These are phyloP conservation scores for Ceratotherium simum DNA, from an alignment of 2,113 vertebrate genomes.

Conservation along the genomic window DNA sequence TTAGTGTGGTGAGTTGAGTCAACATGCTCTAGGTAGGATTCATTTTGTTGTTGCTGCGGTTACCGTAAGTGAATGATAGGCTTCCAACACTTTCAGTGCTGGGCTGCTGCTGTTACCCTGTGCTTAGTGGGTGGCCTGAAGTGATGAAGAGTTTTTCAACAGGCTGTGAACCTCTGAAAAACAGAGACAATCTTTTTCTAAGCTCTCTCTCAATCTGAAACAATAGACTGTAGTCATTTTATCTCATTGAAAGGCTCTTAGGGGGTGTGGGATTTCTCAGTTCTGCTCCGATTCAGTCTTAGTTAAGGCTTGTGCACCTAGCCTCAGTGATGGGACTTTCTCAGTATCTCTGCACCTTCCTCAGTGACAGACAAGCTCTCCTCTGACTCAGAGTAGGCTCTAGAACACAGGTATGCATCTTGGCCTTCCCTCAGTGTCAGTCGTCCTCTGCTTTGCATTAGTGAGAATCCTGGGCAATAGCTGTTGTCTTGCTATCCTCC, in stretches of 20 bases:
- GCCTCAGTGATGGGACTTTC: neutral
- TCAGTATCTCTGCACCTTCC: neutral
- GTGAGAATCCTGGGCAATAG: neutral
- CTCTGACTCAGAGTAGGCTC: neutral
- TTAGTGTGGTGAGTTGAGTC: no score
- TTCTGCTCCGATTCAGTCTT: neutral
- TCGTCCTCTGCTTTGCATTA: neutral
- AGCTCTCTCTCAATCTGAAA: neutral
- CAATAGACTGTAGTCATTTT: neutral
- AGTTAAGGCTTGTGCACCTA: neutral
- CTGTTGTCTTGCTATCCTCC: accelerated
- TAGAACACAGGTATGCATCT: neutral
- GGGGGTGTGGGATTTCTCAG: neutral
- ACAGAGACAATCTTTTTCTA: neutral
- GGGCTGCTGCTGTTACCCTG: neutral
- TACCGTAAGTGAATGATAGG: neutral
- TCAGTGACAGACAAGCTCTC: neutral
- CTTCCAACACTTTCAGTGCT: neutral
- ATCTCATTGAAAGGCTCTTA: neutral
- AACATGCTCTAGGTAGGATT: neutral
- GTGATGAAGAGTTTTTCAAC: neutral
- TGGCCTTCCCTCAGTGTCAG: neutral
- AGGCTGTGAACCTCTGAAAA: neutral
- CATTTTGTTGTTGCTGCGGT: neutral
- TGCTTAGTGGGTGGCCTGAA: neutral